phyloP scores from a whole-genome alignment of 2,888 invertebrate genomes.

The Coelinius sp. region DNA sequence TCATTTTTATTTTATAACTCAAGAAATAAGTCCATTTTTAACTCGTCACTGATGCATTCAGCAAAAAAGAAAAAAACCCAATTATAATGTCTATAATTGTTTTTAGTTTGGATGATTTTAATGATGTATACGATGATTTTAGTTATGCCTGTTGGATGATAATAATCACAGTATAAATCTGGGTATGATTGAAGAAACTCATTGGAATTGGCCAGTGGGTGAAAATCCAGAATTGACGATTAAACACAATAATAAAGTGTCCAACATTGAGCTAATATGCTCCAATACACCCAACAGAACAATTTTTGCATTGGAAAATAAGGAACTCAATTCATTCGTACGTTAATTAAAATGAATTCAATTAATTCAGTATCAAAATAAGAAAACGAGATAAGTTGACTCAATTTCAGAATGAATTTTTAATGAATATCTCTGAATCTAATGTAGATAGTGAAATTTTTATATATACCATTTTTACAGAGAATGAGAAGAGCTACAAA shows the following conservation, averaged over 20 bases:
- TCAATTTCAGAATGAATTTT: no score
- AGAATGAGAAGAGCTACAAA: no score
- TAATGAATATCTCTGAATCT: no score
- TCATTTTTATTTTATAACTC: no score
- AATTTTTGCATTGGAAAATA: constrained; percentile 45
- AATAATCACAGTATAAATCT: constrained; percentile 40
- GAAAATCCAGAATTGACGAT: constrained; percentile 40
- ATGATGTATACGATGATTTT: constrained; percentile 14
- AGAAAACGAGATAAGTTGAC: no score
- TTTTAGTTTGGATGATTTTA: no score
- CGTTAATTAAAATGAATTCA: not conserved
- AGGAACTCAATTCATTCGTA: not conserved
- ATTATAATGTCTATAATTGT: not conserved
- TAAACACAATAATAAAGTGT: constrained; percentile 53
- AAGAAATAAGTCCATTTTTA: no score
- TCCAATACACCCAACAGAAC: constrained; percentile 62
- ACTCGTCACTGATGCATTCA: no score
- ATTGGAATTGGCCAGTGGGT: constrained; percentile 31
- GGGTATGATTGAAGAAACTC: constrained; percentile 52
- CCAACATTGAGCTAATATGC: constrained; percentile 69
- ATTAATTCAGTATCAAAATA: no score
- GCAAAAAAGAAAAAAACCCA: no score
- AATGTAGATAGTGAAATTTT: no score
- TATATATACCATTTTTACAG: no score
- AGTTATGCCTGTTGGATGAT: constrained; percentile 52